Evolutionary conservation across 2,888 invertebrate genomes (phyloP).

Genomic region (Clitarchus hookeri): DNA sequence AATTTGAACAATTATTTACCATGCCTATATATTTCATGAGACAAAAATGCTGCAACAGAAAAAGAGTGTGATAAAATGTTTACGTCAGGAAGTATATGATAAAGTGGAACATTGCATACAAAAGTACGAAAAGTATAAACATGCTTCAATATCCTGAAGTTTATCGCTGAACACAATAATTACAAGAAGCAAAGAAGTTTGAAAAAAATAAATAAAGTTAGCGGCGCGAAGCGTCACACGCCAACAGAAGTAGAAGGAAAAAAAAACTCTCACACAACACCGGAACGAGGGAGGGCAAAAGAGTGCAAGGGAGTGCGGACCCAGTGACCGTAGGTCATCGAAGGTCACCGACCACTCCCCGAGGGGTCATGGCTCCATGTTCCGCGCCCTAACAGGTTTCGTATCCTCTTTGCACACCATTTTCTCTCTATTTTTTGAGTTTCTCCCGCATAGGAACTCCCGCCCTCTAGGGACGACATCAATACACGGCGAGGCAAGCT

Average conservation of each 20-base stretch:
- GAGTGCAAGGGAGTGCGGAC: not conserved
- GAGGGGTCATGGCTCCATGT: constrained; percentile 18
- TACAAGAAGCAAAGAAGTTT: not conserved
- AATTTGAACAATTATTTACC: no score
- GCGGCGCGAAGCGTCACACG: not conserved
- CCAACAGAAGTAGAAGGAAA: not conserved
- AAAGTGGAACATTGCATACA: no score
- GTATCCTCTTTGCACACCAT: constrained; percentile 19
- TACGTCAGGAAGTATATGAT: no score
- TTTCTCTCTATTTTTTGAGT: constrained; percentile 19
- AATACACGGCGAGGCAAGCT: constrained; percentile 24
- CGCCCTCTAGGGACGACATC: constrained; percentile 25
- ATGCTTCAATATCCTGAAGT: no score
- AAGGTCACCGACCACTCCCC: constrained; percentile 16
- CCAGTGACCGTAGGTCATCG: constrained; percentile 24
- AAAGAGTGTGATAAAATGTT: no score
- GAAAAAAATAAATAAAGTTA: not conserved
- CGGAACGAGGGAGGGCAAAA: not conserved
- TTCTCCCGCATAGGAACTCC: not conserved
- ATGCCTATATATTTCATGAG: no score
- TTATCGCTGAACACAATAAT: no score
- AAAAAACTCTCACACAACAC: not conserved
- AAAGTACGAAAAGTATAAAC: no score
- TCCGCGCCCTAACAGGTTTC: constrained; percentile 16
- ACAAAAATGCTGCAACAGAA: no score